A percentile compares a stretch with the other conserved stretches of the same genome.
These are phyloP conservation scores for Haliclona indistincta DNA, from an alignment of 37 sponge, comb jelly and placozoan genomes.

Conservation along the genomic window DNA sequence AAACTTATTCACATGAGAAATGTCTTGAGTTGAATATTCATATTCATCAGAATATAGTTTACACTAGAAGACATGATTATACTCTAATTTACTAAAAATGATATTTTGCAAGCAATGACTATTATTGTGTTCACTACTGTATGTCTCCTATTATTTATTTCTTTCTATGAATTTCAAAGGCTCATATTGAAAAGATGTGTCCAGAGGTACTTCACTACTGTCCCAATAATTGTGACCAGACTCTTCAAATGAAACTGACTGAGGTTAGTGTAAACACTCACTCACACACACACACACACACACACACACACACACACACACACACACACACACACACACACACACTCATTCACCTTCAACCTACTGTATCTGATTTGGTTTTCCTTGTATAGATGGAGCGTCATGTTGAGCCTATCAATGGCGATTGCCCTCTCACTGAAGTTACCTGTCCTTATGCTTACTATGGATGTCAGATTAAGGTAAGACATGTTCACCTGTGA, in stretches of 20 bases:
- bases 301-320: not conserved
- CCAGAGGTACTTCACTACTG: slow-evolving; percentile 22
- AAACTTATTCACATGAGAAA: no score
- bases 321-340: no score
- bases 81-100: no score
- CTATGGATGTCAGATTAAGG: slow-evolving; percentile 46
- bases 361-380: no score
- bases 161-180: slow-evolving; percentile 4
- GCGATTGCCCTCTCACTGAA: slow-evolving; percentile 50
- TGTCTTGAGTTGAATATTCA: no score
- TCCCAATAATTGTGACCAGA: slow-evolving; percentile 43
- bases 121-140: no score
- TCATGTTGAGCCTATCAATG: slow-evolving; percentile 26
- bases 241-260: slow-evolving; percentile 10
- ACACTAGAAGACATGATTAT: no score
- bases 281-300: not conserved
- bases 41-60: no score
- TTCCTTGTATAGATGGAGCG: slow-evolving; percentile 28
- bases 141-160: no score
- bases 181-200: slow-evolving; percentile 44
- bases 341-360: no score
- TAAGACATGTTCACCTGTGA: slow-evolving; percentile 14
- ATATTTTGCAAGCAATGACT: no score
- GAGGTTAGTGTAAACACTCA: slow-evolving; percentile 3
- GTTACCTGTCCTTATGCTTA: slow-evolving; percentile 39